A percentile compares a stretch with the other conserved stretches of the same genome.
These are phyloP conservation scores for Neodiprion pinetum DNA, from an alignment of 1,140 invertebrate genomes.

Conservation along the genomic window DNA sequence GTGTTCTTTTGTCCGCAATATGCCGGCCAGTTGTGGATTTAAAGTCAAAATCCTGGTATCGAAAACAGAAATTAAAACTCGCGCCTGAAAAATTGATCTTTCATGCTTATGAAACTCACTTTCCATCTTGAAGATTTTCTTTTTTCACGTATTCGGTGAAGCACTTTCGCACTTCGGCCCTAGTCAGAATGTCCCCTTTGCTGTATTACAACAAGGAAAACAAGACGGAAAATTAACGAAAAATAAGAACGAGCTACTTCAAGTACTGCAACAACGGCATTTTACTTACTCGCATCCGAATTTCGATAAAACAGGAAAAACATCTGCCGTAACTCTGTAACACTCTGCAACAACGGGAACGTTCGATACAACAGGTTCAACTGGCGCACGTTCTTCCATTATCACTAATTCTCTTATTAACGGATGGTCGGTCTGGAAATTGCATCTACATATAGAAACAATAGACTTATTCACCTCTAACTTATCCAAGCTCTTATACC, in stretches of 20 bases:
- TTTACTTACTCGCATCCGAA: slow-evolving; percentile 64
- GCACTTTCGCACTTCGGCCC: slow-evolving; percentile 71
- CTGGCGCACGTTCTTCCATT: slow-evolving; percentile 39
- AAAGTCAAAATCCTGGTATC: slow-evolving; percentile 64
- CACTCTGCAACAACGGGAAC: slow-evolving; percentile 69
- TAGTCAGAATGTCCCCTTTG: slow-evolving; percentile 76
- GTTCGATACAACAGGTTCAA: slow-evolving; percentile 56
- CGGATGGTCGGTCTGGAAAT: slow-evolving; percentile 53
- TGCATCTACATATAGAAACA: slow-evolving; percentile 71
- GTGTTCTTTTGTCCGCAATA: slow-evolving; percentile 56
- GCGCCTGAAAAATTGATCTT: too few relatives aligned
- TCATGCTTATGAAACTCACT: slow-evolving; percentile 37
- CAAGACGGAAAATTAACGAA: slow-evolving; percentile 38
- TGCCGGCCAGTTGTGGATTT: slow-evolving; percentile 59
- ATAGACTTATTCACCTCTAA: slow-evolving; percentile 61
- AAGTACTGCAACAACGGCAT: slow-evolving; percentile 12
- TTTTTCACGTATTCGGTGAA: slow-evolving; percentile 81
- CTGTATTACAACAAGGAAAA: slow-evolving; percentile 64
- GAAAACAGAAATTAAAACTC: slow-evolving; percentile 20
- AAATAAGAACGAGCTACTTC: slow-evolving; percentile 17
- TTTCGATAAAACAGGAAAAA: slow-evolving; percentile 70
- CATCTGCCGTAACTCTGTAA: slow-evolving; percentile 72
- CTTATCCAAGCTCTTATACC: slow-evolving; percentile 58
- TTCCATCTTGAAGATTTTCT: slow-evolving; percentile 70
- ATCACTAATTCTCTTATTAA: slow-evolving; percentile 45